Percentiles rank a stretch among this genome's conserved stretches.
phyloP scores from a whole-genome alignment of 92 coral and sea anemone species.

The Virgularia gustaviana region DNA sequence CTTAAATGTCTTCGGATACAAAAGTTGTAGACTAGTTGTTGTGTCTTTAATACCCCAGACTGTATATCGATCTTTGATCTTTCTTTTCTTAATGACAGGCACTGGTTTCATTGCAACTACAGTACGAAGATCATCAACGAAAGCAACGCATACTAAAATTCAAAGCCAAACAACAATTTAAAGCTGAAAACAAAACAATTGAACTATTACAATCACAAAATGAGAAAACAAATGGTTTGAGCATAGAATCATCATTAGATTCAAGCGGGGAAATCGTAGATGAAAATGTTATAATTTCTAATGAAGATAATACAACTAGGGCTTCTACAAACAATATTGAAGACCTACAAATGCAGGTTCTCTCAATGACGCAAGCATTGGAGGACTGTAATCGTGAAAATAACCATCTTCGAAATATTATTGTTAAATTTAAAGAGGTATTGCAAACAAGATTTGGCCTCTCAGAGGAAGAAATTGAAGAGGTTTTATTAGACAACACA shows the following conservation, averaged over 20 bases:
- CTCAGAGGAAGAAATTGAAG: constrained; percentile 52
- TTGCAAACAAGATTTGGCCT: constrained; percentile 53
- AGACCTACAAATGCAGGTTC: constrained; percentile 86
- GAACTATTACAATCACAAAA: constrained; percentile 43
- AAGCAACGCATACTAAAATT: constrained; percentile 72
- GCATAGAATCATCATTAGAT: constrained; percentile 1
- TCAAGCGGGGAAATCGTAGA: constrained; percentile 6
- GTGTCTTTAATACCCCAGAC: no score
- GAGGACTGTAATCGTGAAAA: constrained; percentile 93
- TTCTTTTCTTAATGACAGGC: constrained; percentile 56
- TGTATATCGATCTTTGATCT: no score
- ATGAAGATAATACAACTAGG: background rate
- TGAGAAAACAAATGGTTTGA: constrained; percentile 11
- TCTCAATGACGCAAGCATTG: constrained; percentile 75
- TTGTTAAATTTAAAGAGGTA: constrained; percentile 57
- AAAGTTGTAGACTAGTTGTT: no score
- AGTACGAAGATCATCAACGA: constrained; percentile 65
- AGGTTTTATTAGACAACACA: background rate
- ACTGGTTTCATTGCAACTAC: constrained; percentile 78
- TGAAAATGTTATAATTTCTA: background rate
- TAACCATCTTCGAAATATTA: constrained; percentile 60
- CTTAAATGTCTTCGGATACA: no score
- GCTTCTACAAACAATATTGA: constrained; percentile 7
- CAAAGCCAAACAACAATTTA: constrained; percentile 63
- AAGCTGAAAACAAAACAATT: constrained; percentile 54